Base-by-base conservation (phyloP, 2,888 invertebrate genomes). In the Trachelus stipa region DNA sequence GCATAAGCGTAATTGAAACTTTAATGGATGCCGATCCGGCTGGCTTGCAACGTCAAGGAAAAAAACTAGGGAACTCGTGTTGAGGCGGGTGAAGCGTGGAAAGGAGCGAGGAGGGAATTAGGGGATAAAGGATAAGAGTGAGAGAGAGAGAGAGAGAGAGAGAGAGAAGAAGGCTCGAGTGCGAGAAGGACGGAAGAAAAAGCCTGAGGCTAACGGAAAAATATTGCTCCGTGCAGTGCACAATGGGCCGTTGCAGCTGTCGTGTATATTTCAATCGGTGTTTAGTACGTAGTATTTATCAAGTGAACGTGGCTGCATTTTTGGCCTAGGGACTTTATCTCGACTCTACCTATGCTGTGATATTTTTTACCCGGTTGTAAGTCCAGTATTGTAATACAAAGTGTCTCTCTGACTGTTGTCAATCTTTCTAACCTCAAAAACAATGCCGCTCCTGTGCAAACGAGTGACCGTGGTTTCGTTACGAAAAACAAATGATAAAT, bases 1-100 rank as follows among this genome's bases (percentile, higher is more conserved):
- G 76, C 82, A 84, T 85, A 84, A 79, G 79, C 81, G 79, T 84
- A 85, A 87, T 87, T 84, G 85, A 83, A 84, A 83, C 83, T 82
- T 82, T 87, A 86, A 87, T 86, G 85, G 85, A 83, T 79, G 85
- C 37, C 73, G 76, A 76, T 79, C 82, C n/a, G 74, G 37, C 30
- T 35, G 34, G 35, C 74, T 34, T 11, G 30, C 11, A 23, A 34
- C 74, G 34, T 30, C 34, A 35, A 23, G 4, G 30, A 12, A 71
- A 71, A 71, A 71, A 71, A 71, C 71, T 33, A 71, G 31, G 11
- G 30, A 71, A 71, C 31, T 34, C 71, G 71, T 34, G 71, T 33
- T 11, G 71, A 30, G 30, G 1, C 23, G 34, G 71, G 23, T 9
- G 56, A 23, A 56, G 56, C 23, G 56, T 9, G 56, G 56, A 40